Base-by-base conservation (phyloP, 2,113 vertebrate genomes). In the Gobio gobio region DNA sequence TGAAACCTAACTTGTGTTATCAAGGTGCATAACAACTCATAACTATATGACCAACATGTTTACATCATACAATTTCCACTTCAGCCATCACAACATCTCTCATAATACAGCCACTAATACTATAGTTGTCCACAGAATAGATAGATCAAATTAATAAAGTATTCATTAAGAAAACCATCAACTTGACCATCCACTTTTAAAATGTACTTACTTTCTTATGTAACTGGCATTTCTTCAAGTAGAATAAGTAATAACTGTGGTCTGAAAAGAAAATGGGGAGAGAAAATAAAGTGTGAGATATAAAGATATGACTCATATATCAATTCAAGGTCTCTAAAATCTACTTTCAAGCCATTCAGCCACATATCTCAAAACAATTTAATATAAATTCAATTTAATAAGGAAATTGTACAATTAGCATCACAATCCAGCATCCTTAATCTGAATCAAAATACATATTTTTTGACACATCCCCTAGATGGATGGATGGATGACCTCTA, bases 231-330 rank as follows among this genome's bases (percentile, higher is more conserved):
- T 80, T 80, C 40, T 80, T 80, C 58, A 58, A 47, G 16, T 20
- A 47, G 22, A 64, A 26, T 10, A 78, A 43, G 36, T 29, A 29
- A 29, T 29, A 61, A 24, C 56, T 47, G 58, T 24, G 59, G 63
- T 63, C 77, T 79, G 77, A 20, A 80, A 78, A 13, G 33, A 78
- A 61, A 78, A 73, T n/a, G 14, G 20, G 13, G 54, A 78, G 56
- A 63, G 33, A 61, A 24, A 61, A 63, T 45, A 79, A 4, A 58
- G 56, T 24, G 36, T n/a, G 40, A 40, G 40, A 33, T 78, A 16
- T 78, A 79, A 45, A 79, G 22, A 4, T 26, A 58, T 63, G 77
- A 79, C 58, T 63, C n/a, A 29, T 64, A 43, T 26, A 47, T 80
- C 58, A 80, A 80, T 24, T 80, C 24, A 80, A 47, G 58, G 58